Evolutionary conservation across 2,113 vertebrate species (phyloP), one percentile per base, ranked within the genome.

Genomic region (Tenrec ecaudatus): DNA sequence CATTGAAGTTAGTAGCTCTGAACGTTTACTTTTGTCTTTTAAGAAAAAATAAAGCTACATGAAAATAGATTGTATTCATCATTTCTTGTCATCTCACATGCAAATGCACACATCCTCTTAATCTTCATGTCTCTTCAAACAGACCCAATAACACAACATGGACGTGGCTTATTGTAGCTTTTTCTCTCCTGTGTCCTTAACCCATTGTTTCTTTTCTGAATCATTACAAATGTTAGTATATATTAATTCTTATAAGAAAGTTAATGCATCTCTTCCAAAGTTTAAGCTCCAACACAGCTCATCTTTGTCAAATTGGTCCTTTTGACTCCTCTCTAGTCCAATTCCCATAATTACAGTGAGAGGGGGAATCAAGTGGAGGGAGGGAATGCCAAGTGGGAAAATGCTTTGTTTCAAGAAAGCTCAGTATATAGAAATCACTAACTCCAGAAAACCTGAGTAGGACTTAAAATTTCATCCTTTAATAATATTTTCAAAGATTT

Each of bases 391-490:
- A 89, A 76, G 33, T 14, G 78, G 7, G 4, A 78, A 94, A 33
- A 1, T 69, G 2, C 38, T 95, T 89, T 76, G 19, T 58, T 36
- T 40, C 43, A 15, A 33, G 53, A 91, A 62, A 89, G 82, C 92
- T 87, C 57, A 83, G 19, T 57, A 27, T 82, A 40, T 81, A 73
- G 78, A 86, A 87, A 92, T 8, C 14, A 38, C 60, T 90, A 90
- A 69, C 10, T 82, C 29, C 3, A 81, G 58, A 38, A 31, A 76
- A 80, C 25, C 27, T 81, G 17, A 94, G 81, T 23, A 81, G 15
- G 47, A 77, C 40, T 82, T 92, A 19, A 93, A 92, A 88, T 90
- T 36, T 14, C 53, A 83, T 43, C 6, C 78, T 86, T 77, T 80
- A 86, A n/a, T 60, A 90, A 73, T 25, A 80, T 33, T 62, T 79